Evolutionary conservation across 2,113 vertebrate species (phyloP), one percentile per base, ranked within the genome.

Genomic region (Mionectes macconnelli): DNA sequence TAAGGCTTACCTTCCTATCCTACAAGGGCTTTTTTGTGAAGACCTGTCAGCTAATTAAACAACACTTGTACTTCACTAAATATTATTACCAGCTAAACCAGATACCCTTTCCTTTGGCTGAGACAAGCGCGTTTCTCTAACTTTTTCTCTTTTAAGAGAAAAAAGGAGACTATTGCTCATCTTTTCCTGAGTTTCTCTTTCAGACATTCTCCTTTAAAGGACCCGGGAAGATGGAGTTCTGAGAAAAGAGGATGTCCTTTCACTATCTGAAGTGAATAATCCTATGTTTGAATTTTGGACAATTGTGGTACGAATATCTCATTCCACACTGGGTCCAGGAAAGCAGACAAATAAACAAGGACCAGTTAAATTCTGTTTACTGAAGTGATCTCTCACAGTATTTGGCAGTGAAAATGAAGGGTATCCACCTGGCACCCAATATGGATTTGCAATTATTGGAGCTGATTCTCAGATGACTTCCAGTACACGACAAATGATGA

Each of bases 271-370:
- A 18, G 18, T 60, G 35, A 88, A 44, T 73, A 88, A 92, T 35
- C 40, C 15, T 25, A 2, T 40, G 7, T 78, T 33, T 56, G 47
- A 60, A 79, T 89, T 87, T 72, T 75, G 22, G 62, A 84, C 44
- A 72, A 47, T 30, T 52, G 47, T 50, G 7, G 7, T 53, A 45
- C 28, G 22, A 81, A 27, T 42, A 42, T 45, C 42, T 66, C 30
- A 28, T 85, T 89, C 75, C 77, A 53, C 33, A 40, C 27, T 28
- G 44, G 4, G 17, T 62, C 56, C 44, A 68, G 40, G n/a, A 93
- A 94, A 87, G 50, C 12, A 84, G 45, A 84, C 28, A 89, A 83
- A 87, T 75, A 84, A 94, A 78, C 30, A 75, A 74, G 49, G 37
- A 44, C 22, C 3, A 1, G 15, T 67, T 82, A 82, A 84, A 78